Evolutionary conservation across 2,113 vertebrate genomes (phyloP), one percentile per base, ranked within the genome.

Genomic region (Rhinolophus sinicus): DNA sequence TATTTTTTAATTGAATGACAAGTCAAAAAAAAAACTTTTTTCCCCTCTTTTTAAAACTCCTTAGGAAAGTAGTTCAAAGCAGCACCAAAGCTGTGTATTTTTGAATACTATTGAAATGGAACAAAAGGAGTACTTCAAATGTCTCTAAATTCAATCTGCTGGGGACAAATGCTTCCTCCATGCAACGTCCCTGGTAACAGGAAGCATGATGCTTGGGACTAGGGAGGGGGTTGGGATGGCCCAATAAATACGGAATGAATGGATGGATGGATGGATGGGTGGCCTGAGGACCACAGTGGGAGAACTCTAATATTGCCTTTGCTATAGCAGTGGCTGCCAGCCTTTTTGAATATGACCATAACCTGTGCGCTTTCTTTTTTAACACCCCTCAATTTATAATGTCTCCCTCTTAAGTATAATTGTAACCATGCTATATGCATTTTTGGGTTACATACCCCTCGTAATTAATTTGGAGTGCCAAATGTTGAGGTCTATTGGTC

Each of bases 121-220:
- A 96, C 91, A 97, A 96, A 96, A 73, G 33, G 65, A 81, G 30
- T 73, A 96, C 88, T 96, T 97, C 76, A 96, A 75, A 97, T 93
- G 88, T 93, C 70, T 87, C 76, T 78, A 95, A 95, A 77, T 93
- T 95, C 85, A 97, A 33, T 89, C 76, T 96, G 6, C 65, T 52
- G 12, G 38, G 85, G 81, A 95, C 97, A 88, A 92, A 90, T 95
- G 22, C 56, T 90, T 77, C 19, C 81, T 96, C 70, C 22, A 91
- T 10, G 44, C 64, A 92, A 72, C 93, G 52, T 58, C 83, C 5
- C 30, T 86, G 35, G 73, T 86, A 82, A n/a, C 15, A 88, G 22
- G 28, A 76, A 30, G 54, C 56, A 50, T 54, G 65, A 28, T 88
- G 44, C 65, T 77, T 38, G 44, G 70, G 62, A 19, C n/a, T 78